phyloP scores from a whole-genome alignment of 1,140 invertebrate genomes.

The Lucilia cuprina region DNA sequence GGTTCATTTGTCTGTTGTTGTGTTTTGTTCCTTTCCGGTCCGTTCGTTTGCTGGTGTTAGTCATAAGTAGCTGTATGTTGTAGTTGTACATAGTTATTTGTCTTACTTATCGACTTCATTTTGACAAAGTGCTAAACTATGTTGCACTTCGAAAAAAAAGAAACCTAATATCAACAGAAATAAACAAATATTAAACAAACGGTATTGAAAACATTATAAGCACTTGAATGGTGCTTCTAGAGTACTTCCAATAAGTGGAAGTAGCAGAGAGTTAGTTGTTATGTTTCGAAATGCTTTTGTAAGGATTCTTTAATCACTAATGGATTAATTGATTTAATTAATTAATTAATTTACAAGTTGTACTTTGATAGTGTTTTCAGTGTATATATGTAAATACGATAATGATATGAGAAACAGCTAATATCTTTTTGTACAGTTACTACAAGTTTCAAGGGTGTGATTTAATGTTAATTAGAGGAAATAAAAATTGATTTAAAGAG shows the following conservation, averaged over 20 bases:
- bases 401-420: background rate
- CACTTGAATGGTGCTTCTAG: background rate
- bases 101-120: conserved; percentile 20
- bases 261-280: background rate
- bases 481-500: too few species aligned
- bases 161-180: background rate
- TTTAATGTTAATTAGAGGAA: too few species aligned
- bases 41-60: background rate
- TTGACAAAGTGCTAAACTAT: conserved; percentile 31
- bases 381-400: background rate
- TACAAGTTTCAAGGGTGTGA: too few species aligned
- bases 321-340: conserved; percentile 8
- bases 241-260: background rate
- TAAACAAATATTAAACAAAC: background rate
- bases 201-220: background rate
- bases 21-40: background rate
- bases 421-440: too few species aligned
- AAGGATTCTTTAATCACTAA: background rate
- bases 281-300: background rate
- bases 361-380: background rate
- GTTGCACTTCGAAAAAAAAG: conserved; percentile 21
- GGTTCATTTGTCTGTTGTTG: too few species aligned
- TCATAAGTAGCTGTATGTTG: background rate
- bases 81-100: background rate
- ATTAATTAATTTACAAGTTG: background rate